Conservation (phyloP, 2,797 vertebrate genomes). For the Remorina albescens region DNA sequence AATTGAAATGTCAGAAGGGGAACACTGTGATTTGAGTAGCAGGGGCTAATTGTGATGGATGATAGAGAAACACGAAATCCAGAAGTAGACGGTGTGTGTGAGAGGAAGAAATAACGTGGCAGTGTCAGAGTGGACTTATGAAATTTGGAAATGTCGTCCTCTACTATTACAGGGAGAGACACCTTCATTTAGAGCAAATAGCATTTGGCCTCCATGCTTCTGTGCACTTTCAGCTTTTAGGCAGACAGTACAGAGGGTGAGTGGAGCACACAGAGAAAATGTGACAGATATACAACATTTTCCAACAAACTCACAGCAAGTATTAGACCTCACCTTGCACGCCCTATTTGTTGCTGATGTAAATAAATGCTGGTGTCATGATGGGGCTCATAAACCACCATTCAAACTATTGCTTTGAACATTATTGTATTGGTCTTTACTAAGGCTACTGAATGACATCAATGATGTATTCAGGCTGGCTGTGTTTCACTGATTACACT, state of each 20-base stretch:
- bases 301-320: neutral
- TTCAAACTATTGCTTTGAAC: neutral
- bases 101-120: neutral
- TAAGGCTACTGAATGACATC: neutral
- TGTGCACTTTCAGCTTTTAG: conserved; percentile 24
- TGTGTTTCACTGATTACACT: conserved; percentile 28
- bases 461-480: neutral
- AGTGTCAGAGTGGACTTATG: conserved; percentile 3
- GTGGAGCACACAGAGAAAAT: neutral
- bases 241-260: conserved; percentile 9
- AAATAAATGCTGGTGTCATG: neutral
- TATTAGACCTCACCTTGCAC: neutral
- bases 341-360: neutral
- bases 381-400: neutral
- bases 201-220: conserved; percentile 56
- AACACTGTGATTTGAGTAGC: conserved; percentile 48
- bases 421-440: neutral
- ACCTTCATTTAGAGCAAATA: conserved; percentile 34
- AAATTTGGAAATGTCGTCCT: conserved; percentile 12
- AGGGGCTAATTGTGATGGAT: conserved; percentile 44
- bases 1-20: conserved; percentile 56
- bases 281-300: neutral
- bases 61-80: conserved; percentile 28
- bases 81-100: neutral
- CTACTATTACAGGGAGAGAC: conserved; percentile 32